phyloP scores from a whole-genome alignment of 1,140 invertebrate genomes.

The Trinorchestia longiramus region DNA sequence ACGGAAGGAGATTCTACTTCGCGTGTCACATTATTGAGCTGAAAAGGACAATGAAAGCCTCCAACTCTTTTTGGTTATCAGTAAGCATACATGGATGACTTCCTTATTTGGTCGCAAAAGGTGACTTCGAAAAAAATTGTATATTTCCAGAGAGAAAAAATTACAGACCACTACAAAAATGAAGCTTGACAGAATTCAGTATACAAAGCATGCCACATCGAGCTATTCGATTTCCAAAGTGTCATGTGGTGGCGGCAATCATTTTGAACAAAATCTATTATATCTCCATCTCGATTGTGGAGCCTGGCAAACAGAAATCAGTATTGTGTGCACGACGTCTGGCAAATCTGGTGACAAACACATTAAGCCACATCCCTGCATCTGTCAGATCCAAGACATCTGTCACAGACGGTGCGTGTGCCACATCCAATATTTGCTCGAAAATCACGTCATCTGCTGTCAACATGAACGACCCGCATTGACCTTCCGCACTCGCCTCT shows the following conservation, averaged over 20 bases:
- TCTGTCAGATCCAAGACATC: conserved; percentile 50
- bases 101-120: not conserved
- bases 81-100: not conserved
- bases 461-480: conserved; percentile 35
- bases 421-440: conserved; percentile 51
- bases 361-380: conserved; percentile 31
- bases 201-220: not conserved
- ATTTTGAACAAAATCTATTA: not conserved
- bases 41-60: not conserved
- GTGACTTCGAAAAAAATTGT: not conserved
- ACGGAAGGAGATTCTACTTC: not conserved
- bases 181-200: not conserved
- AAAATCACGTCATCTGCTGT: conserved; percentile 48
- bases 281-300: not conserved
- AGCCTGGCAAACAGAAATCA: not conserved
- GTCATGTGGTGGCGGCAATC: not conserved
- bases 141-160: not conserved
- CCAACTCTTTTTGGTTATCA: not conserved
- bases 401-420: conserved; percentile 27
- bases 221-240: not conserved
- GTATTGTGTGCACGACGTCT: not conserved
- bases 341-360: conserved; percentile 40
- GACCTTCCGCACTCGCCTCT: not conserved
- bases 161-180: not conserved
- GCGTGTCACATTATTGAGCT: not conserved